These are phyloP conservation scores for Nephrocerus scutellatus DNA, from an alignment of 2,888 invertebrate genomes.

Conservation along the genomic window DNA sequence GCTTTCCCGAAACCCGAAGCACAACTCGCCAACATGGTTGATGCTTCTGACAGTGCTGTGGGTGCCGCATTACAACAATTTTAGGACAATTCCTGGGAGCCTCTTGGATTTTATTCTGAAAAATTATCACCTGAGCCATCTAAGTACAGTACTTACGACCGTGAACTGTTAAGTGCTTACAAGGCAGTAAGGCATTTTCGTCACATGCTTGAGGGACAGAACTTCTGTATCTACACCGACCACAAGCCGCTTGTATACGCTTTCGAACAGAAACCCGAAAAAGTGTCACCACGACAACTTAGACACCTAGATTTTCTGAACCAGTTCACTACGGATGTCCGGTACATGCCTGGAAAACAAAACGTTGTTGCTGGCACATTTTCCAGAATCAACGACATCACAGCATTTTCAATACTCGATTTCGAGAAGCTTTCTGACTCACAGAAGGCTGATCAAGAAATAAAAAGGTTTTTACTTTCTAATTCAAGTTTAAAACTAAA, in stretches of 20 bases:
- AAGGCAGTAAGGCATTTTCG: constrained; percentile 4
- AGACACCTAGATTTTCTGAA: constrained; percentile 1
- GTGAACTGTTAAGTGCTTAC: constrained; percentile 5
- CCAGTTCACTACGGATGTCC: constrained; percentile 3
- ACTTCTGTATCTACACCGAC: constrained; percentile 6
- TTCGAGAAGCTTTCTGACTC: background rate
- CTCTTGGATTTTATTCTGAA: constrained; percentile 8
- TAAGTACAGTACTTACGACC: constrained; percentile 11
- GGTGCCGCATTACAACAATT: too few species aligned
- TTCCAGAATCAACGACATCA: constrained; percentile 4
- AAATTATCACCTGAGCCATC: background rate
- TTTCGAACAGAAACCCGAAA: constrained; percentile 1
- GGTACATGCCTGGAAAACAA: constrained; percentile 4
- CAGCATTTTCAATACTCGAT: background rate
- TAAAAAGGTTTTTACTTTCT: background rate
- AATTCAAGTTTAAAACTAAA: constrained; percentile 3
- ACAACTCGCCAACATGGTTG: too few species aligned
- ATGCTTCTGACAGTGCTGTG: too few species aligned
- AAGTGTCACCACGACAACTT: constrained; percentile 7
- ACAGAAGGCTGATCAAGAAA: background rate
- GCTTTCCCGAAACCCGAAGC: too few species aligned
- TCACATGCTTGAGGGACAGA: constrained; percentile 5
- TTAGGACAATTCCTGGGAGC: too few species aligned
- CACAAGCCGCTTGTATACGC: constrained; percentile 8
- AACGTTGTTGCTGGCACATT: constrained; percentile 7